A percentile compares a stretch with the other conserved stretches of the same genome.
Conservation (phyloP, 2,113 vertebrate genomes). For the Zapus hudsonius region DNA sequence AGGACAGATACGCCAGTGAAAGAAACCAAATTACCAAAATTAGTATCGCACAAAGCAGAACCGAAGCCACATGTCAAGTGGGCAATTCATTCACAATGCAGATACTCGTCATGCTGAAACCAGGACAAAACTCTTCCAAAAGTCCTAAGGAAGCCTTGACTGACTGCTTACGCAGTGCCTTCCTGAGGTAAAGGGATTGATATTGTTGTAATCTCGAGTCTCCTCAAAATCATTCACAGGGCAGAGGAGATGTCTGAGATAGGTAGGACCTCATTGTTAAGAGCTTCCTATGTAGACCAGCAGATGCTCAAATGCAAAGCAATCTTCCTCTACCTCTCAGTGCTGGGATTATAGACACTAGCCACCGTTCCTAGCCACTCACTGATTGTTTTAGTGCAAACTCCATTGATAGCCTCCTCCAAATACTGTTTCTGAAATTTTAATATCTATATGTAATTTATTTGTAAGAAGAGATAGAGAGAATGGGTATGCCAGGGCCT, state of each 20-base stretch:
- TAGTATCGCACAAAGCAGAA: background rate
- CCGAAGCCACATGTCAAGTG: background rate
- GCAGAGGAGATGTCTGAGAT: too few relatives aligned
- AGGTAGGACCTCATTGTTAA: too few relatives aligned
- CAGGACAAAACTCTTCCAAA: background rate
- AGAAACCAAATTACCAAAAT: background rate
- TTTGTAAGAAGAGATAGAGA: too few relatives aligned
- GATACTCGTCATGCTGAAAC: background rate
- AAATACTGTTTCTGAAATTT: background rate
- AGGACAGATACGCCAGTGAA: background rate
- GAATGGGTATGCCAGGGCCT: too few relatives aligned
- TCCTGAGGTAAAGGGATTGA: background rate
- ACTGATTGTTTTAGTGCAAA: background rate
- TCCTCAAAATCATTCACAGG: background rate
- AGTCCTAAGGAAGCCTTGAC: background rate
- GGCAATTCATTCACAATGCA: background rate
- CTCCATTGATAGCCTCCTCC: background rate
- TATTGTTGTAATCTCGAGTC: background rate
- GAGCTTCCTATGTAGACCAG: too few relatives aligned
- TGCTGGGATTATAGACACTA: too few relatives aligned
- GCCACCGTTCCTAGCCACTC: too few relatives aligned
- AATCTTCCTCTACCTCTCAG: too few relatives aligned
- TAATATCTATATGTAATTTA: too few relatives aligned
- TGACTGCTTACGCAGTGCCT: background rate
- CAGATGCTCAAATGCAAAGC: too few relatives aligned